Conservation (phyloP, 1,140 invertebrate species). For the Stenopsyche tienmushanensis region DNA sequence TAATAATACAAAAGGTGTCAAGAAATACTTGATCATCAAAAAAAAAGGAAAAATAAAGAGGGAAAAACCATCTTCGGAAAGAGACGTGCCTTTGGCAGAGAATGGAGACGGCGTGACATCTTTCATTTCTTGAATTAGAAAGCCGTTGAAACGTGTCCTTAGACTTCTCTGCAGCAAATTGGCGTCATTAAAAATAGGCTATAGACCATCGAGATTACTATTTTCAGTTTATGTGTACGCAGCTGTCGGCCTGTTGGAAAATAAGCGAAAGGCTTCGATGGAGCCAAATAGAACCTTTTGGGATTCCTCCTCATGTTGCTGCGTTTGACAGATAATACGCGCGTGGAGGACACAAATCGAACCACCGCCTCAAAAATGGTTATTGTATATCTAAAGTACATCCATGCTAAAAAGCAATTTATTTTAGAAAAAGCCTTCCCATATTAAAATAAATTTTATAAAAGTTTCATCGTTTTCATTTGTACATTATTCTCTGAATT, state of each 20-base stretch:
- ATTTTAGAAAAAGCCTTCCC: too few species aligned
- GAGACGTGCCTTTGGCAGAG: background rate
- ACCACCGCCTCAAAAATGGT: too few species aligned
- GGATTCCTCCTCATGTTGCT: background rate
- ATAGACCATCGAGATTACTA: background rate
- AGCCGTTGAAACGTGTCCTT: conserved; percentile 18
- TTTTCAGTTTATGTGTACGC: background rate
- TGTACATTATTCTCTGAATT: too few species aligned
- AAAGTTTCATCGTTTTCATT: too few species aligned
- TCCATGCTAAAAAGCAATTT: too few species aligned
- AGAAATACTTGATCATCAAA: conserved; percentile 32
- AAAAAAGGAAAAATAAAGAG: conserved; percentile 11
- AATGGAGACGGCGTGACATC: conserved; percentile 26
- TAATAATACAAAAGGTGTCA: conserved; percentile 20
- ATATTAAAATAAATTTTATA: too few species aligned
- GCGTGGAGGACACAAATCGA: background rate
- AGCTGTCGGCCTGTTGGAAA: too few species aligned
- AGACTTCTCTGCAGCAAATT: conserved; percentile 25
- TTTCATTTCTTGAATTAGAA: conserved; percentile 31
- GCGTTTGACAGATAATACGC: conserved; percentile 24
- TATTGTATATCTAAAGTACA: too few species aligned
- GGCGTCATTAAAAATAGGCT: conserved; percentile 34
- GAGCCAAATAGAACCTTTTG: background rate
- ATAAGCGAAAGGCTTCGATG: too few species aligned
- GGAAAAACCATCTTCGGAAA: background rate